Percentiles rank a stretch among this genome's conserved stretches.
Evolutionary conservation across 2,888 invertebrate genomes (phyloP).

Genomic region (Leucophenga montana): DNA sequence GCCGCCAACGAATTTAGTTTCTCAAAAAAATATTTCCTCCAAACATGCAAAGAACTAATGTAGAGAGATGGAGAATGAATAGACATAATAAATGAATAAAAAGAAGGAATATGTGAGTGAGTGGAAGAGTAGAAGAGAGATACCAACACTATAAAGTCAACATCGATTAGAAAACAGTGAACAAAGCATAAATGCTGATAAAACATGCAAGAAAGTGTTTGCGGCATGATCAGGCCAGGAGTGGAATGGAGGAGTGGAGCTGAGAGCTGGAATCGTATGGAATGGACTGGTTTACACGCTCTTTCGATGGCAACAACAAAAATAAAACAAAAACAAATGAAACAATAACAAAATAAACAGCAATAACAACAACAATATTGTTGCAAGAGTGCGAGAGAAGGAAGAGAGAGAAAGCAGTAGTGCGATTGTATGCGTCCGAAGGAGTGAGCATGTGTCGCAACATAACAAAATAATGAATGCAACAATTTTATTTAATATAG

Average conservation of each 20-base stretch:
- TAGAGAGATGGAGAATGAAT: not conserved
- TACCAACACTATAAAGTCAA: not conserved
- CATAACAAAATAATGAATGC: not conserved
- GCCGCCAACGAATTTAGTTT: not conserved
- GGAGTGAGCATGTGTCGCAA: not conserved
- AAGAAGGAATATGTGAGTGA: not conserved
- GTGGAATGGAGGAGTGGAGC: too few species aligned
- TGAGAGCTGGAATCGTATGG: too few species aligned
- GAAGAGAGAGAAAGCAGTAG: not conserved
- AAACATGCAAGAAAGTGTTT: slow-evolving; percentile 25
- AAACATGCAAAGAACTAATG: not conserved
- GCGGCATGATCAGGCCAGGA: too few species aligned
- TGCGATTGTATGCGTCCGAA: not conserved
- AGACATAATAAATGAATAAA: not conserved
- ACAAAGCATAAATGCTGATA: slow-evolving; percentile 18
- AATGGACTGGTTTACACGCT: slow-evolving; percentile 15
- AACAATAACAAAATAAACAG: slow-evolving; percentile 1
- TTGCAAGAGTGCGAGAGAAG: not conserved
- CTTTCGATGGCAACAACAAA: slow-evolving; percentile 1
- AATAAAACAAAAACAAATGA: not conserved
- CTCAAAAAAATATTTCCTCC: too few species aligned
- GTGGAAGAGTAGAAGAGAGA: not conserved
- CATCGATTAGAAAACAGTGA: slow-evolving; percentile 20
- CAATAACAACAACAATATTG: not conserved
- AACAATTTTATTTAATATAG: too few species aligned